Conservation (phyloP, 2,797 vertebrate species). For the Heterohyrax brucei region DNA sequence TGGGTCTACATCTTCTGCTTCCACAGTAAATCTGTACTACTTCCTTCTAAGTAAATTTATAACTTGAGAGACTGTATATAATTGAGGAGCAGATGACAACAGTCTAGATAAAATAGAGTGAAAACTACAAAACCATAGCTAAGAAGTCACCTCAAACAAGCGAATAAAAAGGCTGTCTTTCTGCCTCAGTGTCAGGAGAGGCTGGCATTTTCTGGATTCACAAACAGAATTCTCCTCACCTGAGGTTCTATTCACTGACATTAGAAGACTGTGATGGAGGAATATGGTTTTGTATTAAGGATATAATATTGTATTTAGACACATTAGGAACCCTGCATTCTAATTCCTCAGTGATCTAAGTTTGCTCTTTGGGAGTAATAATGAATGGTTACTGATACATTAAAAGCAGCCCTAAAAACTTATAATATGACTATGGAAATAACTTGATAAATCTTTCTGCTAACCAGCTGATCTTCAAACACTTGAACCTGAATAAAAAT, state of each 20-base stretch:
- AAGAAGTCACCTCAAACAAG: neutral
- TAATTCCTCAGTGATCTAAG: neutral
- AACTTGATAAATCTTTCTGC: slow-evolving; percentile 63
- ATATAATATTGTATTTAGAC: slow-evolving; percentile 70
- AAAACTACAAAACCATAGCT: neutral
- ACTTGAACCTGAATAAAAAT: slow-evolving; percentile 62
- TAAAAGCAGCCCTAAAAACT: slow-evolving; percentile 29
- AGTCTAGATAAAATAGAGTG: neutral
- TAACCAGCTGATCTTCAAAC: slow-evolving; percentile 24
- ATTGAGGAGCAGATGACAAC: neutral
- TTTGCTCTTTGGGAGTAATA: slow-evolving; percentile 51
- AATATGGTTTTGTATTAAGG: slow-evolving; percentile 15
- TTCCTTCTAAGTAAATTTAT: neutral
- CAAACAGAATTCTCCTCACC: neutral
- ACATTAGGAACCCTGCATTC: neutral
- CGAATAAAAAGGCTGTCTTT: neutral
- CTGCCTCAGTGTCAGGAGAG: neutral
- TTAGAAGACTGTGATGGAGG: neutral
- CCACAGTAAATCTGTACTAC: neutral
- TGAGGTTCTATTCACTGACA: neutral
- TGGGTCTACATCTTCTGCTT: neutral
- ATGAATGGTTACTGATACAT: slow-evolving; percentile 40
- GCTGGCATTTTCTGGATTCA: neutral
- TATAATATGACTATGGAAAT: neutral
- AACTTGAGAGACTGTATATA: neutral